These are phyloP conservation scores for Coreius guichenoti DNA, from an alignment of 2,797 vertebrate genomes.

Conservation along the genomic window DNA sequence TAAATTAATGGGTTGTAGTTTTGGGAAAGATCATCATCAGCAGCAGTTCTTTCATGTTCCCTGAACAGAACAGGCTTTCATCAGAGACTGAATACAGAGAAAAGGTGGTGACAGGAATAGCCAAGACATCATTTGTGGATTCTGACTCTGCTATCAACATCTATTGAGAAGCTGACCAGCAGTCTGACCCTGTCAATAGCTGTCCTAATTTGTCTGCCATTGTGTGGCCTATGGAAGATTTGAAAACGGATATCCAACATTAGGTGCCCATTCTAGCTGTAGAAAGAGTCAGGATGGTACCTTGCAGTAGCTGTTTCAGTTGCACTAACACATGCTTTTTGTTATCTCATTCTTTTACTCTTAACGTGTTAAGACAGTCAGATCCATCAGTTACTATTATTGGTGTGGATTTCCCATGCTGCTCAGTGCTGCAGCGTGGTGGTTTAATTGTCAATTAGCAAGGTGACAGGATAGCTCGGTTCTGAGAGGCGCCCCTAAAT, in stretches of 20 bases:
- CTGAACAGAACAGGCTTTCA: conserved; percentile 13
- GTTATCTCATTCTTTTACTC: background rate
- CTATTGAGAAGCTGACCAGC: conserved; percentile 15
- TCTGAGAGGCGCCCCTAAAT: conserved; percentile 18
- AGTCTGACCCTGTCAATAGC: conserved; percentile 25
- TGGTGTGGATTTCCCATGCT: background rate
- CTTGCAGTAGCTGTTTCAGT: background rate
- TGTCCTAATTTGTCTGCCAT: conserved; percentile 37
- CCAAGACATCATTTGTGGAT: conserved; percentile 28
- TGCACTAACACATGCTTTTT: background rate
- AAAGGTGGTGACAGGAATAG: conserved; percentile 6
- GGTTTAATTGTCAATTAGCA: conserved; percentile 52
- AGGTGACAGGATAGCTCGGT: conserved; percentile 37
- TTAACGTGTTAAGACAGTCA: background rate
- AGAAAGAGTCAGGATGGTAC: background rate
- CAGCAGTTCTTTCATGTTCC: conserved; percentile 17
- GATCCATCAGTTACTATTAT: background rate
- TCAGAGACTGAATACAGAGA: conserved; percentile 1
- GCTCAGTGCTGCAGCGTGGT: conserved; percentile 11
- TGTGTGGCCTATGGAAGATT: conserved; percentile 22
- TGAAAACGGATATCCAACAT: conserved; percentile 27
- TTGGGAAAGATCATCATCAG: conserved; percentile 17
- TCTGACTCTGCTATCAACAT: conserved; percentile 24
- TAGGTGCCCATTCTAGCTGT: background rate
- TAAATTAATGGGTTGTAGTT: background rate